These are phyloP conservation scores for Epirrhoe tristata DNA, from an alignment of 2,888 invertebrate genomes.

Conservation along the genomic window DNA sequence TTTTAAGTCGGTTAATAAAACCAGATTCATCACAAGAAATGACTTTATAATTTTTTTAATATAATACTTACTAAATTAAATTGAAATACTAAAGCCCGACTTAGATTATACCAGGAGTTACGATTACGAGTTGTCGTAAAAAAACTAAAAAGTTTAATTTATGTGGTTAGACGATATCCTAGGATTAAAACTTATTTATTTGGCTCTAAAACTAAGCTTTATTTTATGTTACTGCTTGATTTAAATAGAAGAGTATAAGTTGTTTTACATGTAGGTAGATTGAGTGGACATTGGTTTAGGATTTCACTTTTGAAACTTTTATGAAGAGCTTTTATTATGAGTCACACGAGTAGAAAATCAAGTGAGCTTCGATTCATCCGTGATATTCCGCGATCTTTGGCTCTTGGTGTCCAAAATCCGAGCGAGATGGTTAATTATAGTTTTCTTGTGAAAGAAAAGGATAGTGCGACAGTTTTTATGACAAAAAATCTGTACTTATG, in stretches of 20 bases:
- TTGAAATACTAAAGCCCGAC: slow-evolving; percentile 21
- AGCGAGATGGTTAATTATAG: too few species aligned
- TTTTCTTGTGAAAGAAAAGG: too few species aligned
- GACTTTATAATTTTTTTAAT: slow-evolving; percentile 23
- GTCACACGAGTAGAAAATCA: neutral
- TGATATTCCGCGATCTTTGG: too few species aligned
- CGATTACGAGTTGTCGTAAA: slow-evolving; percentile 28
- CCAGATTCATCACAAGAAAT: slow-evolving; percentile 9
- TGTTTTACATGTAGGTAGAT: too few species aligned
- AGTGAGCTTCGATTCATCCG: too few species aligned
- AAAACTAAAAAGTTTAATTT: slow-evolving; percentile 13
- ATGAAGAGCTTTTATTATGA: neutral
- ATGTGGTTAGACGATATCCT: slow-evolving; percentile 1
- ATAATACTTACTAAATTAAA: slow-evolving; percentile 23
- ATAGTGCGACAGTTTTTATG: too few species aligned
- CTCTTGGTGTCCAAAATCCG: too few species aligned
- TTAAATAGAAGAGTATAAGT: neutral
- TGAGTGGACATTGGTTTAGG: neutral
- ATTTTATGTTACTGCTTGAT: neutral
- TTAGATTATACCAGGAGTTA: slow-evolving; percentile 23
- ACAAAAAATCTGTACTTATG: too few species aligned
- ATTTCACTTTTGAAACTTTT: neutral
- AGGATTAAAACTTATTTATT: slow-evolving; percentile 5
- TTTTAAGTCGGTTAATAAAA: too few species aligned
- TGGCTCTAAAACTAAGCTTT: slow-evolving; percentile 6